Evolutionary conservation across 2,888 invertebrate species (phyloP).

Genomic region (Acrobasis repandana): DNA sequence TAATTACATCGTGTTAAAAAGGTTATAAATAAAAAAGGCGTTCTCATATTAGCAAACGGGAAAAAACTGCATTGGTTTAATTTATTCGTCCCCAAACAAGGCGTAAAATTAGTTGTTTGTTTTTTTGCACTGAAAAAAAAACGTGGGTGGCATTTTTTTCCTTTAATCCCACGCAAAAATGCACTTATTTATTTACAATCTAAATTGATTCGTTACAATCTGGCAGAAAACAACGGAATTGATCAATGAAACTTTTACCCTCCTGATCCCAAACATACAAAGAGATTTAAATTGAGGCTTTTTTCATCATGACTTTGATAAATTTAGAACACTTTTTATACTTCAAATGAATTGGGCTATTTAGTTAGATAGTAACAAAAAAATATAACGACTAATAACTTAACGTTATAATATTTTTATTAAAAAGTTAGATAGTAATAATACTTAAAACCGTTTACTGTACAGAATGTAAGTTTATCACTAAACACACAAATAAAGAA

Average conservation of each 20-base stretch:
- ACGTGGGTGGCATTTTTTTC: slow-evolving; percentile 74
- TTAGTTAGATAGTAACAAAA: too few relatives aligned
- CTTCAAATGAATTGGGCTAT: too few relatives aligned
- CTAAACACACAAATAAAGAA: too few relatives aligned
- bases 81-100: slow-evolving; percentile 56
- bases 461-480: too few relatives aligned
- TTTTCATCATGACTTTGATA: neutral
- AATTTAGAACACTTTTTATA: too few relatives aligned
- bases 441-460: too few relatives aligned
- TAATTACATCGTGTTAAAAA: slow-evolving; percentile 4
- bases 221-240: slow-evolving; percentile 37
- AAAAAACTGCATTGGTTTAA: slow-evolving; percentile 38
- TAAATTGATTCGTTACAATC: slow-evolving; percentile 51
- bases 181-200: slow-evolving; percentile 41
- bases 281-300: neutral
- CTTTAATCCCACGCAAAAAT: slow-evolving; percentile 59
- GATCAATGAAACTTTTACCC: neutral
- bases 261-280: neutral
- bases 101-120: slow-evolving; percentile 64
- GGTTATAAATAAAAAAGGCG: neutral
- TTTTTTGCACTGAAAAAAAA: slow-evolving; percentile 49
- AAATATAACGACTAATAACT: too few relatives aligned
- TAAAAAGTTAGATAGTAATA: too few relatives aligned
- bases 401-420: too few relatives aligned
- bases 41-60: slow-evolving; percentile 23